phyloP scores from a whole-genome alignment of 2,888 invertebrate species.

The Protophormia terraenovae region DNA sequence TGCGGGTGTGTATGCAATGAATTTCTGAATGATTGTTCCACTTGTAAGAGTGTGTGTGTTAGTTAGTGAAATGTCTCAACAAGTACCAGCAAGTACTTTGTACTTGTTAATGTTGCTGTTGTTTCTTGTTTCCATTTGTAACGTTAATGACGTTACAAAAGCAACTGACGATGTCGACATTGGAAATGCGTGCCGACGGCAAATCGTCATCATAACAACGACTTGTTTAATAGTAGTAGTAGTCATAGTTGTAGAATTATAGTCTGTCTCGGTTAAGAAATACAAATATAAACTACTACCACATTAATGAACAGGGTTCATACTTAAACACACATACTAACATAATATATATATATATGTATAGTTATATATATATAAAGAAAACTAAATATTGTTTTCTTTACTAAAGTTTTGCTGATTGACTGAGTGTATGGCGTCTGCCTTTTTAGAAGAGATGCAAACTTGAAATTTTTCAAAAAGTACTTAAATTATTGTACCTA shows the following conservation, averaged over 20 bases:
- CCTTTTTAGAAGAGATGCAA: not conserved
- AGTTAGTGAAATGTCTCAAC: conserved; percentile 41
- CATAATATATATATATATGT: too few relatives aligned
- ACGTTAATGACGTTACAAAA: conserved; percentile 44
- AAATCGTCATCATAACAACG: conserved; percentile 21
- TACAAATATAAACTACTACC: not conserved
- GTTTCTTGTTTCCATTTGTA: conserved; percentile 22
- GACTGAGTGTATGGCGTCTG: not conserved
- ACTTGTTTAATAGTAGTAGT: not conserved
- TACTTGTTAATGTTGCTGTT: conserved; percentile 27
- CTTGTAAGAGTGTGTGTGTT: not conserved
- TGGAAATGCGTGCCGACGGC: conserved; percentile 49
- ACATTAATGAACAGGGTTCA: not conserved
- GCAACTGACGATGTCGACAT: conserved; percentile 43
- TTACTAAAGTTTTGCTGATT: not conserved
- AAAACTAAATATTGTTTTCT: conserved; percentile 20
- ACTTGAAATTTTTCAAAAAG: not conserved
- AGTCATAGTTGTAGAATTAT: not conserved
- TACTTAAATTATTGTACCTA: too few relatives aligned
- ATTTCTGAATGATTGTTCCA: not conserved
- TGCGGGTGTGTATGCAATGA: not conserved
- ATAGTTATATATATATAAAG: not conserved
- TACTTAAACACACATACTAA: not conserved
- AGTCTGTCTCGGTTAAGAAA: not conserved
- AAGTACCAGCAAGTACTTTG: conserved; percentile 25